Base-by-base conservation (phyloP, 1,140 invertebrate genomes). In the Helicoverpa armigera region DNA sequence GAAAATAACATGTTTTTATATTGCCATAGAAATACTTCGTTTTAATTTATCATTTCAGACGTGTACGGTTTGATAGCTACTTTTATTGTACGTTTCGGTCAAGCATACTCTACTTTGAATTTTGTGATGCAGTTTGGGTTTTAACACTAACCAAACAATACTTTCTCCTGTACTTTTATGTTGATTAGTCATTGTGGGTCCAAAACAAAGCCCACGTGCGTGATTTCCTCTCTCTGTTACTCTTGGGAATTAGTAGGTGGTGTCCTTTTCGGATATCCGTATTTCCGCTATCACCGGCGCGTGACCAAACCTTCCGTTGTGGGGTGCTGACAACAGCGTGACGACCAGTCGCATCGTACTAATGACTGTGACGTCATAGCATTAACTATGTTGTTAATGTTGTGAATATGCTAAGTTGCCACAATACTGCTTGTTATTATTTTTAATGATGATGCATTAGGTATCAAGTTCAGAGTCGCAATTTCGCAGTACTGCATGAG, bases 301-400 rank as follows among this genome's bases (percentile, higher is more conserved):
- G 88, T 92, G 92, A 94, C 92, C 86, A 83, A 82, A 73, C 79
- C 88, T 90, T 92, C 91, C 91, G 90, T 85, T 84, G 35, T 53
- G 81, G 82, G 84, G 86, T 86, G 85, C 76, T 79, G 51, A 83
- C 61, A 84, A 72, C 75, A 77, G 82, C 82, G 80, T 85, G 82
- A 85, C 85, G 83, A 73, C 23, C 74, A 48, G 70, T 72, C 18
- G 35, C 60, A 31, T 31, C 50, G 65, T 72, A 67, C 50, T 82
- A 82, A 81, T 82, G 70, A 82, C 23, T 23, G 77, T 85, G 83
- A 86, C 83, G 85, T 86, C 85, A 82, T 74, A 73, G 67, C 73
- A 79, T 60, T 77, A 81, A 79, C 79, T 58, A 72, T 53, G 29
- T 56, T 48, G 18, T n/a, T 35, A 67, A 77, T 54, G 61, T 77